Conservation (phyloP, 2,113 vertebrate genomes). For the Penelope pileata region DNA sequence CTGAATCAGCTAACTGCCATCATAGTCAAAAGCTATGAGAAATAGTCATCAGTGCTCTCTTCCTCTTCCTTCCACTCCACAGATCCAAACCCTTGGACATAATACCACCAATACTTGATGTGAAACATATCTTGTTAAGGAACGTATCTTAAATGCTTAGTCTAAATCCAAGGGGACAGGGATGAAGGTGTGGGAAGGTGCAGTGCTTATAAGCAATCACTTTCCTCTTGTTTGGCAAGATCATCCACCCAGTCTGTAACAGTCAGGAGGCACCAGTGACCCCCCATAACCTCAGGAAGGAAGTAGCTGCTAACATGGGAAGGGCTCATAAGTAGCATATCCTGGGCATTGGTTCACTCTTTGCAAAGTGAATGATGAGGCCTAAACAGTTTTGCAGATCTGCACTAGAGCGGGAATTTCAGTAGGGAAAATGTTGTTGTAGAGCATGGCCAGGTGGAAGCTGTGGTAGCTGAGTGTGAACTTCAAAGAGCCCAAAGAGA, state of each 20-base stretch:
- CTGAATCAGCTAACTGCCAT: neutral
- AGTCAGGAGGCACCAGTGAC: neutral
- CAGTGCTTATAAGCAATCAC: neutral
- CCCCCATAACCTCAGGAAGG: neutral
- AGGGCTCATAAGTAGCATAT: neutral
- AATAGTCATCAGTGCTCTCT: neutral
- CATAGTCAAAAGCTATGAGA: neutral
- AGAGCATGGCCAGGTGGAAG: neutral
- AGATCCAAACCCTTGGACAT: neutral
- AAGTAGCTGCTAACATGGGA: neutral
- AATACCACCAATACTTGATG: neutral
- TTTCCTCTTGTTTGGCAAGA: neutral
- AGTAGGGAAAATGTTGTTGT: neutral
- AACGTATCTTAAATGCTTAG: neutral
- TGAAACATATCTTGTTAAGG: neutral
- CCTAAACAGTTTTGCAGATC: neutral
- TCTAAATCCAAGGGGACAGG: neutral
- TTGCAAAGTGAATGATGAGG: neutral
- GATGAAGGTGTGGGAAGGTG: neutral
- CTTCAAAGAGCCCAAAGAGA: neutral
- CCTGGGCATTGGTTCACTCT: fast-evolving
- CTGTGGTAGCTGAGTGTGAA: fast-evolving
- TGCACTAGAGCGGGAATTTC: neutral
- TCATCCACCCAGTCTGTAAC: neutral
- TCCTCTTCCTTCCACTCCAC: neutral